Percentiles rank a stretch among this genome's conserved stretches.
phyloP scores from a whole-genome alignment of 2,113 vertebrate species.

The Columba janthina region DNA sequence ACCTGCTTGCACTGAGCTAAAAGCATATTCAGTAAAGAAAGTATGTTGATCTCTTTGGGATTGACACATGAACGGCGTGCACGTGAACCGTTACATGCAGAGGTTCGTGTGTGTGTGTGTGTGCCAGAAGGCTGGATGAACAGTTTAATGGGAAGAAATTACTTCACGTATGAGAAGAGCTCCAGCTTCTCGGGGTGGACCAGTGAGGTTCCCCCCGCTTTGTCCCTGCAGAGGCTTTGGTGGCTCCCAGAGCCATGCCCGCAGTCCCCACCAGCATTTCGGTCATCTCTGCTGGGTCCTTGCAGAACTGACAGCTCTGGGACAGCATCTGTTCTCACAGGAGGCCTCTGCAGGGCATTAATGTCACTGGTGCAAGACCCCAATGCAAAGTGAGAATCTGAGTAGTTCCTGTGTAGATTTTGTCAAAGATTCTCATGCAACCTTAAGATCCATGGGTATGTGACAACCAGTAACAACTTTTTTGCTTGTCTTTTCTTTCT shows the following conservation, averaged over 20 bases:
- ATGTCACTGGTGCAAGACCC: fast-evolving
- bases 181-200: not conserved
- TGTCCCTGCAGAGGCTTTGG: not conserved
- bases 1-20: fast-evolving
- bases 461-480: not conserved
- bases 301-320: not conserved
- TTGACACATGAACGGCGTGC: fast-evolving
- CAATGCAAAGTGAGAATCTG: not conserved
- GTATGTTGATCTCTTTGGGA: fast-evolving
- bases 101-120: fast-evolving
- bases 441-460: not conserved
- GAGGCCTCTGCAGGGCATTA: not conserved
- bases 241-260: not conserved
- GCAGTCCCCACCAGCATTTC: not conserved
- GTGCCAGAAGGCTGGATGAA: not conserved
- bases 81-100: fast-evolving
- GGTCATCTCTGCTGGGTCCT: not conserved
- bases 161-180: fast-evolving
- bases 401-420: not conserved
- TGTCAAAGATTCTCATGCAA: not conserved
- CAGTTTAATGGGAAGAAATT: not conserved
- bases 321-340: not conserved
- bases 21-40: fast-evolving
- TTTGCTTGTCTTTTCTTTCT: not conserved
- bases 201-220: not conserved